Evolutionary conservation across 2,797 vertebrate genomes (phyloP).

Genomic region (Halcyon smyrnensis): DNA sequence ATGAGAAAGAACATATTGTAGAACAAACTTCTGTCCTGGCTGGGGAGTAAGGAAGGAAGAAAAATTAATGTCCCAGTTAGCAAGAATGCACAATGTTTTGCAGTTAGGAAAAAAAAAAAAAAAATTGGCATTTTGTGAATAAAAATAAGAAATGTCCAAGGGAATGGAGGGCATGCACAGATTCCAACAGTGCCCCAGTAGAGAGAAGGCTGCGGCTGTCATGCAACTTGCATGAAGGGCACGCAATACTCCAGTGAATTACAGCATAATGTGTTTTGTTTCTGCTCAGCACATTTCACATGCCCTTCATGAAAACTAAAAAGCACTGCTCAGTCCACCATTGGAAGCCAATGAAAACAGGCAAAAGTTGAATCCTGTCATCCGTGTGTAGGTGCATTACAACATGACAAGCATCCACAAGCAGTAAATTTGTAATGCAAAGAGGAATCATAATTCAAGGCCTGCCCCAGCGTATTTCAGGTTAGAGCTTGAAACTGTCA

Average conservation of each 20-base stretch:
- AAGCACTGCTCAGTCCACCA: neutral
- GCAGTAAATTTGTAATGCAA: constrained; percentile 30
- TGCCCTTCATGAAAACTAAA: neutral
- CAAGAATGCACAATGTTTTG: neutral
- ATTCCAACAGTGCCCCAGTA: neutral
- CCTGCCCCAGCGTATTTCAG: neutral
- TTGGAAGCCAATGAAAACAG: constrained; percentile 33
- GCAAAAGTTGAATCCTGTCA: constrained; percentile 20
- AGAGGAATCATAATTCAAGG: constrained; percentile 25
- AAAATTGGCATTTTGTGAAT: neutral
- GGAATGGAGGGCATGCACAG: neutral
- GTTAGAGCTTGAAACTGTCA: constrained; percentile 12
- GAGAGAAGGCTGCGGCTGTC: neutral
- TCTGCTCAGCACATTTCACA: neutral
- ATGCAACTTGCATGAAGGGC: neutral
- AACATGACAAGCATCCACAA: constrained; percentile 32
- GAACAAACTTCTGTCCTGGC: neutral
- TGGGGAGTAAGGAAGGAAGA: neutral
- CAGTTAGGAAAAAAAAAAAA: constrained; percentile 16
- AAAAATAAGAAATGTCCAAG: neutral
- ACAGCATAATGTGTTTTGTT: neutral
- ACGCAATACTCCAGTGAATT: constrained; percentile 19
- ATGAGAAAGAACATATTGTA: neutral
- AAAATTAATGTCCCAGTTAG: neutral
- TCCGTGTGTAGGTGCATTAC: neutral